Evolutionary conservation across 1,140 invertebrate species (phyloP).

Genomic region (Drosophila neocordata): DNA sequence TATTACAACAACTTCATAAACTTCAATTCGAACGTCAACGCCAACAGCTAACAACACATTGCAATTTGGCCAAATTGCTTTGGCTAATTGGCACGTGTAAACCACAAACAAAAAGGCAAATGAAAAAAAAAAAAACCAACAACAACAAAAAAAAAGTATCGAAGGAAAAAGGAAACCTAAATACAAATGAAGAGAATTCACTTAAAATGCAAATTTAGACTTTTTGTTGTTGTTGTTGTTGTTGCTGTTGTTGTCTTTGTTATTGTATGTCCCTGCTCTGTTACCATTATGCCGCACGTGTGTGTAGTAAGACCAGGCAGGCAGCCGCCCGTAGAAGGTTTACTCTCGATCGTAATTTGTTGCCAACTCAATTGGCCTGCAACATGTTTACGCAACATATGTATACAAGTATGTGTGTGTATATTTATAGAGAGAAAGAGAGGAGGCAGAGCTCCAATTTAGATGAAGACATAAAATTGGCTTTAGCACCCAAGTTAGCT

Average conservation of each 20-base stretch:
- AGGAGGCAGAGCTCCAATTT: conserved; percentile 14
- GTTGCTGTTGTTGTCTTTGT: background rate
- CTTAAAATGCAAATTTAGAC: conserved; percentile 71
- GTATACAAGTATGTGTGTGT: background rate
- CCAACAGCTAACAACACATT: conserved; percentile 77
- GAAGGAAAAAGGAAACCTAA: conserved; percentile 40
- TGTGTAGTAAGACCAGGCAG: conserved; percentile 12
- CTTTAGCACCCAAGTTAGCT: conserved; percentile 45
- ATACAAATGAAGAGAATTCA: conserved; percentile 79
- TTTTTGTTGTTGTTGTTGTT: conserved; percentile 13
- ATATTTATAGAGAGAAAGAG: conserved; percentile 12
- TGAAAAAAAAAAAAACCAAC: conserved; percentile 15
- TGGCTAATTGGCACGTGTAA: conserved; percentile 76
- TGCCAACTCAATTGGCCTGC: conserved; percentile 53
- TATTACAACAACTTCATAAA: conserved; percentile 70
- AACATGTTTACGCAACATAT: conserved; percentile 65
- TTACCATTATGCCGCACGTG: conserved; percentile 33
- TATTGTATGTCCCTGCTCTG: background rate
- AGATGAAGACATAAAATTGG: conserved; percentile 70
- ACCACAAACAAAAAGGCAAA: conserved; percentile 19
- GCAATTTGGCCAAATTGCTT: conserved; percentile 78
- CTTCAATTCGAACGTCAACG: conserved; percentile 52
- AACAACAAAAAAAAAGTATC: background rate
- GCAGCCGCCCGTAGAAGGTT: conserved; percentile 38
- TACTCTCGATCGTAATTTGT: conserved; percentile 68